A percentile compares a stretch with the other conserved stretches of the same genome.
These are phyloP conservation scores for Embidobia sp. DNA, from an alignment of 2,888 invertebrate genomes.

Conservation along the genomic window DNA sequence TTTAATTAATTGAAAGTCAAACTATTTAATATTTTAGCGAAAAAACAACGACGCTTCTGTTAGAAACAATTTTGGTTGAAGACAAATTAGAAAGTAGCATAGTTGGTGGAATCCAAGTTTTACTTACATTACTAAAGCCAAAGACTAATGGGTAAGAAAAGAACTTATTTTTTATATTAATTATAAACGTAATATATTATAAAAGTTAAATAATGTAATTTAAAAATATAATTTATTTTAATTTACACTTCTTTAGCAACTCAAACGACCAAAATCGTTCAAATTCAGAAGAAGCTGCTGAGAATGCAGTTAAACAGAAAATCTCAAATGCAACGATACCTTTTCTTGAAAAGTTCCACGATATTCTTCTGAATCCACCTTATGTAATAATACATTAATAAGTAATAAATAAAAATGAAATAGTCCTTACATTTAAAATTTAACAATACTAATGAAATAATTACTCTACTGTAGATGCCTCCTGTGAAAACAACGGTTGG, in stretches of 20 bases:
- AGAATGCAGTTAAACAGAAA: constrained; percentile 84
- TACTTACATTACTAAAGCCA: constrained; percentile 87
- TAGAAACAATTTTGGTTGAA: constrained; percentile 89
- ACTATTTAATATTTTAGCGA: constrained; percentile 83
- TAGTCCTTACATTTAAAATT: too few relatives aligned
- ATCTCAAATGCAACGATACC: constrained; percentile 86
- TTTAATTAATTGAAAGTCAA: too few relatives aligned
- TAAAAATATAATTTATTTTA: too few relatives aligned
- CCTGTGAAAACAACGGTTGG: constrained; percentile 88
- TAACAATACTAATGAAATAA: background rate
- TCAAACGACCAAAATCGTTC: constrained; percentile 58
- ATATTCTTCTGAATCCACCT: constrained; percentile 87
- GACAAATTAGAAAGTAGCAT: constrained; percentile 87
- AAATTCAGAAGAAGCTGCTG: constrained; percentile 77
- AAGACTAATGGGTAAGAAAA: constrained; percentile 81
- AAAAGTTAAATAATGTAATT: too few relatives aligned
- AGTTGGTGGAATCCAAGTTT: constrained; percentile 90
- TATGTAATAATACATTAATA: constrained; percentile 82
- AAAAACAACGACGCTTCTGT: constrained; percentile 86
- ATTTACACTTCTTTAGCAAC: too few relatives aligned
- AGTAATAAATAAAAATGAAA: too few relatives aligned
- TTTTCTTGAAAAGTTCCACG: constrained; percentile 87
- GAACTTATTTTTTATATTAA: constrained; percentile 52
- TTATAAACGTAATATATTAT: too few relatives aligned
- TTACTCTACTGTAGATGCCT: constrained; percentile 82